Base-by-base conservation (phyloP, 2,888 invertebrate genomes). In the Geotrupes spiniger region DNA sequence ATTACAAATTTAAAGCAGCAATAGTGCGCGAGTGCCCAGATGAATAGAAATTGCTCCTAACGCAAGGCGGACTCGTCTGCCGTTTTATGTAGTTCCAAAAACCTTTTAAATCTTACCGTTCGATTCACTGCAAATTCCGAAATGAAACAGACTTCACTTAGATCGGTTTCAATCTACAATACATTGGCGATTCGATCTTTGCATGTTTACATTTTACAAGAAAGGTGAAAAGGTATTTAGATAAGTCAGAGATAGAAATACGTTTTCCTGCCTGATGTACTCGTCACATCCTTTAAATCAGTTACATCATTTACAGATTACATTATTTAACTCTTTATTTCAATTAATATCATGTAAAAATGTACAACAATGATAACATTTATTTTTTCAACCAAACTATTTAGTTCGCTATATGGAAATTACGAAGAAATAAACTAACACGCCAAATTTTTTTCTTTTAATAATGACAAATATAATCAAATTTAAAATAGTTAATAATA, bases 91-190 rank as follows among this genome's bases (percentile, higher is more conserved):
- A 54, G 49, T 50, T 45, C 51, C 48, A 57, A 57, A 60, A 56
- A 54, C 51, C 51, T 59, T 60, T 55, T 59, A 57, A 60, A 60
- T 57, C 60, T 59, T 56, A 47, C 52, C 42, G 51, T 59, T 60
- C 56, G 54, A 52, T 57, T 57, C 56, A 52, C 53, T 49, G 50
- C 52, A 56, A 49, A 53, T 53, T 53, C 54, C 53, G 41, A 49
- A 51, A 53, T 51, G 46, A 50, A 44, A 48, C 42, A 31, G 43
- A 52, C 48, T 52, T 52, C 51, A 55, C 55, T 50, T 46, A 52
- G 54, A 58, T 58, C 54, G 53, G 48, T 58, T 54, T 56, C 56
- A 53, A 53, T 58, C 51, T 55, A 53, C 50, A 49, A 52, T 55
- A 53, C 49, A 49, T 52, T 49, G 46, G 47, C 44, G 54, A 52